Percentiles rank a stretch among this genome's conserved stretches.
Evolutionary conservation across 2,113 vertebrate genomes (phyloP).

Genomic region (Trochalopteron elliotii): DNA sequence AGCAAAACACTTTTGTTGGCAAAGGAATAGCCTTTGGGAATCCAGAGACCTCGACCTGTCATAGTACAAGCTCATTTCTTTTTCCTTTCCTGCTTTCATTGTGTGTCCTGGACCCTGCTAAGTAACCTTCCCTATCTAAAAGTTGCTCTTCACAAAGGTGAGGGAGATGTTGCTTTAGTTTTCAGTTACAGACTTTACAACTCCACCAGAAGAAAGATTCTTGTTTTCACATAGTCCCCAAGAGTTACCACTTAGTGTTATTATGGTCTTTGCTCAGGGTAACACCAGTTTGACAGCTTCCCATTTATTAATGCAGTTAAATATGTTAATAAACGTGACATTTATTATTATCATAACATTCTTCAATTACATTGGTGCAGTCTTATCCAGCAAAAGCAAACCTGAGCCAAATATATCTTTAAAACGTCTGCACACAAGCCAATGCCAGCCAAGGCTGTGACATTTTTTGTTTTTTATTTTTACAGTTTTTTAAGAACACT

Average conservation of each 20-base stretch:
- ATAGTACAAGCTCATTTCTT: neutral
- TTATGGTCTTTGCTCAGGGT: slow-evolving; percentile 35
- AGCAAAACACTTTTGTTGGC: neutral
- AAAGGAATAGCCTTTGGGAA: neutral
- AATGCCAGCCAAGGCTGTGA: slow-evolving; percentile 48
- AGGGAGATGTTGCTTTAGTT: neutral
- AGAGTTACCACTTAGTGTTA: neutral
- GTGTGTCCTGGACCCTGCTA: neutral
- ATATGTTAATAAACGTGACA: slow-evolving; percentile 47
- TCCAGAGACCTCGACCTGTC: neutral
- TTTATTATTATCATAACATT: slow-evolving; percentile 55
- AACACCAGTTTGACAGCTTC: slow-evolving; percentile 37
- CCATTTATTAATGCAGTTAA: slow-evolving; percentile 46
- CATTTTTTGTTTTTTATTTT: slow-evolving; percentile 18
- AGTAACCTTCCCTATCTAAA: neutral
- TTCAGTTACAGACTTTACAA: neutral
- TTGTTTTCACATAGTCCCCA: neutral
- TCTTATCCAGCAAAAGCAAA: slow-evolving; percentile 54
- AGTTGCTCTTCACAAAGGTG: neutral
- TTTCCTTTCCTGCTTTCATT: neutral
- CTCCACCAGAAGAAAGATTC: neutral
- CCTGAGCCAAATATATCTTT: slow-evolving; percentile 29
- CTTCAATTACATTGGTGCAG: slow-evolving; percentile 41
- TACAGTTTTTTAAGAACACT: slow-evolving; percentile 57
- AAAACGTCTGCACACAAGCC: neutral